A percentile compares a stretch with the other conserved stretches of the same genome.
phyloP scores from a whole-genome alignment of 2,113 vertebrate species.

The Hippocampus guttulatus region DNA sequence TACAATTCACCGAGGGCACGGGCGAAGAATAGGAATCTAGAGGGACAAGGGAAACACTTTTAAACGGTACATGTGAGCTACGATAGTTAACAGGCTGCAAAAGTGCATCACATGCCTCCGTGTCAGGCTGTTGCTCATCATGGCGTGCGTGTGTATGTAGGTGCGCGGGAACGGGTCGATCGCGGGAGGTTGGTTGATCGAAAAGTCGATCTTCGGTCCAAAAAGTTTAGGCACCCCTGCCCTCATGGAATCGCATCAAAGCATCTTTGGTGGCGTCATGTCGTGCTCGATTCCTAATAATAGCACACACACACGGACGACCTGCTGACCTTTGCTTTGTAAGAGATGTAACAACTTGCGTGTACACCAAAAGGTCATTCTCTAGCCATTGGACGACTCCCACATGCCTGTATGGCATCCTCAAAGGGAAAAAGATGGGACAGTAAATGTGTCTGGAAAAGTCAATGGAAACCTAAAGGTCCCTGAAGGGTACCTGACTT shows the following conservation, averaged over 20 bases:
- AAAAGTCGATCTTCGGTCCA: no score
- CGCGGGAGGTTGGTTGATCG: no score
- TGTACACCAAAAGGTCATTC: not conserved
- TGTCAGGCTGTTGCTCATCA: no score
- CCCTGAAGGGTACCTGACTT: conserved; percentile 37
- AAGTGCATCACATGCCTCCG: no score
- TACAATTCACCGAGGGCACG: no score
- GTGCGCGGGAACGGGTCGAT: no score
- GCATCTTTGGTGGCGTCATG: not conserved
- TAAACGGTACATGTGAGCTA: no score
- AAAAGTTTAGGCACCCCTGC: not conserved
- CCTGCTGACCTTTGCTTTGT: conserved; percentile 4
- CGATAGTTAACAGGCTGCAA: no score
- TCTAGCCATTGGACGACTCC: conserved; percentile 7
- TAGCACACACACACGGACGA: not conserved
- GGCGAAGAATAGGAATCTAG: no score
- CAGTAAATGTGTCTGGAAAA: conserved; percentile 11
- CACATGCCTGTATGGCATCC: conserved; percentile 2
- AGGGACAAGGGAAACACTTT: no score
- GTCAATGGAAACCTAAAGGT: conserved; percentile 14
- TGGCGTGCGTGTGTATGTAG: no score
- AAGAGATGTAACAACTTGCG: not conserved
- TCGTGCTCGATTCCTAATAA: not conserved
- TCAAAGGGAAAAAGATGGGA: conserved; percentile 10
- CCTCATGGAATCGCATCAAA: not conserved